Base-by-base conservation (phyloP, 2,888 invertebrate species). In the Mellilla xanthometata region DNA sequence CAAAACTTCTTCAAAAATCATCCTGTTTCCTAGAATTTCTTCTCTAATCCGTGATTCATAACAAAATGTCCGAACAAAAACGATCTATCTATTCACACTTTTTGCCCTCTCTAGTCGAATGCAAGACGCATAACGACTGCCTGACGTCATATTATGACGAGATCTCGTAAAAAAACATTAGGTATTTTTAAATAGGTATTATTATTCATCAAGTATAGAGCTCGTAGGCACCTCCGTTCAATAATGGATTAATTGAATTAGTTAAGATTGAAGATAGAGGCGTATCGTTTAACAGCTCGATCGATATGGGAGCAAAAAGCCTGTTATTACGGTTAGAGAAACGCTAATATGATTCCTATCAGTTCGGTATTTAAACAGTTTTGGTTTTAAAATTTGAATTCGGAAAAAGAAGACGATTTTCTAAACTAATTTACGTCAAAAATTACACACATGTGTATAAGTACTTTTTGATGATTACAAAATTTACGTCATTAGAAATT, bases 71-170 rank as follows among this genome's bases (percentile, higher is more conserved):
- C 2, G 0, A 2, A 36, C 11, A 22, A 19, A 36, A 28, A 28
- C 1, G 2, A 7, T 22, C n/a, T 12, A 15, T 24, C 24, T 26
- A 9, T n/a, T 11, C 2, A 24, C 12, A 12, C 36, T 43, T 42
- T 42, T 42, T 41, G 33, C 23, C 13, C 24, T 38, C 30, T 15
- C 13, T 28, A 28, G 39, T 45, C 44, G 10, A 9, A 29, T 33
- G 33, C 33, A 39, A 32, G 28, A 38, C 39, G 39, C 45, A 35
- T 39, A 34, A 44, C 44, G 33, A 33, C 28, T n/a, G 10, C 19
- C 13, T 40, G 24, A 46, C 46, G 46, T 46, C 39, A 46, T 22
- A 22, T 7, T n/a, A 28, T 45, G 46, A 46, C 31, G 39, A 46
- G 15, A 30, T 30, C 29, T 19, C 9, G 23, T 40, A 10, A 11